Base-by-base conservation (phyloP, 1,140 invertebrate genomes). In the Anastrepha ludens region DNA sequence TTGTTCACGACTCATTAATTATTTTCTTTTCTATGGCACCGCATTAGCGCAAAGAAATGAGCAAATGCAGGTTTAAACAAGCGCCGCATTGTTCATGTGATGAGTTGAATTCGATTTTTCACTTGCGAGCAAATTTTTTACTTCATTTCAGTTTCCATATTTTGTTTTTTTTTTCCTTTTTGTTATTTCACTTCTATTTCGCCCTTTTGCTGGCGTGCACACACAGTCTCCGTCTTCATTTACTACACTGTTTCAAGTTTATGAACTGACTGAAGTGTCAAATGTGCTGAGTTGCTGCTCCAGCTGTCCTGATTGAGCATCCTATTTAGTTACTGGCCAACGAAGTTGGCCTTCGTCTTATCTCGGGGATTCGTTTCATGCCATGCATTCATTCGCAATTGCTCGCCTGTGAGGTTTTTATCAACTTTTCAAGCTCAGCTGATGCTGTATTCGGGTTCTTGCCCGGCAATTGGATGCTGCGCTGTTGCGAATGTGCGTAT, bases 261-360 rank as follows among this genome's bases (percentile, higher is more conserved):
- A 87, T 64, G 47, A 87, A 67, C 86, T 70, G 86, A 87, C 86
- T 87, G 62, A 87, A 65, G 86, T 87, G 86, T 87, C 86, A 87
- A 87, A 87, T 86, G 62, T 65, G 50, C 86, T 70, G 86, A 87
- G 86, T 62, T 58, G 86, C 41, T 67, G 86, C 86, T 65, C 62
- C 59, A 87, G 74, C 74, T 87, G 86, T 67, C 86, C 86, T 87
- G 64, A 70, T 29, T 70, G 86, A 86, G 85, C 85, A 86, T 55
- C 74, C 44, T 55, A 81, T 55, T 81, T 81, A n/a, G 17, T 47
- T 20, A 81, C 6, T 55, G 74, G 74, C 74, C 74, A 81, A 11
- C 74, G 9, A 9, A n/a, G 44, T 81, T 81, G 74, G 17, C 74
- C 15, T 81, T 81, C 74, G 74, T 81, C 55, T 55, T 17, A 7